Evolutionary conservation across 2,888 invertebrate genomes (phyloP).

Genomic region (Pyralis farinalis): DNA sequence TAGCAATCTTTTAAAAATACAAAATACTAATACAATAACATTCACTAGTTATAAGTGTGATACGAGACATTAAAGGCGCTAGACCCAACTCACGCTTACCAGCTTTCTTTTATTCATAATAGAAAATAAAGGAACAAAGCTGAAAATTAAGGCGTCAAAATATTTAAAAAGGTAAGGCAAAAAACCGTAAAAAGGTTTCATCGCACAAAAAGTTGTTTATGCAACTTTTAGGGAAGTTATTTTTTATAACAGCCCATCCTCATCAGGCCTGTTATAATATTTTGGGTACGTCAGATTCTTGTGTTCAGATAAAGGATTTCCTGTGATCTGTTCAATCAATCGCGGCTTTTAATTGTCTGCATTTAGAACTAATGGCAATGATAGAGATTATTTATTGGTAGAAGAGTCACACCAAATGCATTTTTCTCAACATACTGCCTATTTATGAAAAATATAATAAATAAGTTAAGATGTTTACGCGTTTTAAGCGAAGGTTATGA

Average conservation of each 20-base stretch:
- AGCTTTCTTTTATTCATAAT: too few relatives aligned
- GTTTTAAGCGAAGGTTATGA: too few relatives aligned
- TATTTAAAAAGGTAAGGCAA: not conserved
- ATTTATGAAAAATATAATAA: too few relatives aligned
- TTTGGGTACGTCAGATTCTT: slow-evolving; percentile 50
- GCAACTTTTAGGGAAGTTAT: slow-evolving; percentile 20
- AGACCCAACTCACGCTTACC: too few relatives aligned
- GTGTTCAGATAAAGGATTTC: slow-evolving; percentile 43
- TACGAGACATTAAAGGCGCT: too few relatives aligned
- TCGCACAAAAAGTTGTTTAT: slow-evolving; percentile 2
- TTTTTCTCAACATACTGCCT: too few relatives aligned
- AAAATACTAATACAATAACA: too few relatives aligned
- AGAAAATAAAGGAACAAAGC: not conserved
- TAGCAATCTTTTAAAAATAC: too few relatives aligned
- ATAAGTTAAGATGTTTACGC: too few relatives aligned
- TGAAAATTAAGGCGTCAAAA: slow-evolving; percentile 5
- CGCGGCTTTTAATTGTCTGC: slow-evolving; percentile 56
- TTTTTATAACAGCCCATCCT: slow-evolving; percentile 47
- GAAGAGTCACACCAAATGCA: slow-evolving; percentile 1
- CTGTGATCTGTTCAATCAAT: slow-evolving; percentile 55
- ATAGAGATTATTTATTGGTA: slow-evolving; percentile 37
- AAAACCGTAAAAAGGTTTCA: not conserved
- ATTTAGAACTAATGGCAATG: slow-evolving; percentile 56
- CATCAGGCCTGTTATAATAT: slow-evolving; percentile 47
- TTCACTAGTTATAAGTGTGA: too few relatives aligned